A percentile compares a stretch with the other conserved stretches of the same genome.
phyloP scores from a whole-genome alignment of 2,888 invertebrate species.

The Leptopilina drosophilae region DNA sequence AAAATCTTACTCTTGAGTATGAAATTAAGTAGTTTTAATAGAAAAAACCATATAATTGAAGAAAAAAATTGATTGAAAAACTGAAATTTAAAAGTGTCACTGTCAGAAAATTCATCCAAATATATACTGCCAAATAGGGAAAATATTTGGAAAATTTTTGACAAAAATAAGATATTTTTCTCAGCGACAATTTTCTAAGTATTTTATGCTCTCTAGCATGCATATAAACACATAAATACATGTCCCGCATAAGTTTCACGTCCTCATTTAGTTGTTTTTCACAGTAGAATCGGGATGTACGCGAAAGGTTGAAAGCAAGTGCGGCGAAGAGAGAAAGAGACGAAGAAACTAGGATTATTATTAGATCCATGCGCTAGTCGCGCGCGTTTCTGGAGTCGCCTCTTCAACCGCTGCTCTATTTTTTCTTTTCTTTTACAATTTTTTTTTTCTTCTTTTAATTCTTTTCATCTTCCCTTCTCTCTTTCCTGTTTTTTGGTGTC shows the following conservation, averaged over 20 bases:
- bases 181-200: background rate
- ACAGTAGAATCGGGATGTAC: conserved; percentile 34
- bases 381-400: conserved; percentile 53
- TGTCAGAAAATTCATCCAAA: too few species aligned
- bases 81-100: too few species aligned
- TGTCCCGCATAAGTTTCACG: conserved; percentile 39
- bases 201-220: too few species aligned
- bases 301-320: conserved; percentile 25
- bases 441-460: conserved; percentile 26
- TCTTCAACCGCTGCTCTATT: conserved; percentile 16
- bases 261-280: conserved; percentile 24
- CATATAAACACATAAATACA: conserved; percentile 30
- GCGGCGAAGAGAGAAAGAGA: conserved; percentile 22
- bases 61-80: too few species aligned
- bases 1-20: too few species aligned
- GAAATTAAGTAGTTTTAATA: too few species aligned
- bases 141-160: too few species aligned
- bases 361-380: conserved; percentile 56
- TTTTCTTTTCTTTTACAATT: background rate
- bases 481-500: conserved; percentile 27
- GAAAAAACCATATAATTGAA: too few species aligned
- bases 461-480: conserved; percentile 36
- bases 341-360: conserved; percentile 56
- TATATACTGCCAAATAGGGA: too few species aligned
- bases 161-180: background rate